Evolutionary conservation across 2,797 vertebrate genomes (phyloP).

Genomic region (Myotis pilosus): DNA sequence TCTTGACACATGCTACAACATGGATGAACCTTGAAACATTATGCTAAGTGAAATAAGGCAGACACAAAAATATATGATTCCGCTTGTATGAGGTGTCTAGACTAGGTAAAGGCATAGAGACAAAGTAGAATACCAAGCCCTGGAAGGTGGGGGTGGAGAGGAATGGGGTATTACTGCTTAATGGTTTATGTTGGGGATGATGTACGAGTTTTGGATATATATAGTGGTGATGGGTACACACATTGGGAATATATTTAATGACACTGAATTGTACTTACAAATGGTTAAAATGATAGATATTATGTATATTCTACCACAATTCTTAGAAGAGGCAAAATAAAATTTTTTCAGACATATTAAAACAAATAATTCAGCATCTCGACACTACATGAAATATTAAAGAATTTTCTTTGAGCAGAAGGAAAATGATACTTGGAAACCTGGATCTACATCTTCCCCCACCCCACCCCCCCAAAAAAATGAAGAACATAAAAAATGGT

Average conservation of each 20-base stretch:
- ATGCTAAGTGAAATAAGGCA: neutral
- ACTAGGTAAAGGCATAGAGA: neutral
- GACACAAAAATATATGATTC: neutral
- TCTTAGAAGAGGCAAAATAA: neutral
- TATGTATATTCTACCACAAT: neutral
- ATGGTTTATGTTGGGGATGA: neutral
- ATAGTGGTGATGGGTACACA: neutral
- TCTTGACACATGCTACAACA: neutral
- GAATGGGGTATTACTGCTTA: too few species aligned
- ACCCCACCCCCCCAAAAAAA: too few species aligned
- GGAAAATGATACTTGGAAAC: neutral
- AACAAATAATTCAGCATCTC: neutral
- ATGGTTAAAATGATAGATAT: neutral
- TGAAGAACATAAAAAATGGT: neutral
- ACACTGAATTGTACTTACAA: neutral
- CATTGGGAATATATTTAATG: neutral
- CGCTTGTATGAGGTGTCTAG: neutral
- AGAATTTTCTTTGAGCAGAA: neutral
- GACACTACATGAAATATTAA: neutral
- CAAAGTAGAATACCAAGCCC: neutral
- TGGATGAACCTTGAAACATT: neutral
- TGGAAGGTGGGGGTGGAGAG: neutral
- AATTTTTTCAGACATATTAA: neutral
- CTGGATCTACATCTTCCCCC: neutral
- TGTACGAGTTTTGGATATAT: neutral